A percentile compares a stretch with the other conserved stretches of the same genome.
phyloP scores from a whole-genome alignment of 2,113 vertebrate genomes.

The Naja naja region DNA sequence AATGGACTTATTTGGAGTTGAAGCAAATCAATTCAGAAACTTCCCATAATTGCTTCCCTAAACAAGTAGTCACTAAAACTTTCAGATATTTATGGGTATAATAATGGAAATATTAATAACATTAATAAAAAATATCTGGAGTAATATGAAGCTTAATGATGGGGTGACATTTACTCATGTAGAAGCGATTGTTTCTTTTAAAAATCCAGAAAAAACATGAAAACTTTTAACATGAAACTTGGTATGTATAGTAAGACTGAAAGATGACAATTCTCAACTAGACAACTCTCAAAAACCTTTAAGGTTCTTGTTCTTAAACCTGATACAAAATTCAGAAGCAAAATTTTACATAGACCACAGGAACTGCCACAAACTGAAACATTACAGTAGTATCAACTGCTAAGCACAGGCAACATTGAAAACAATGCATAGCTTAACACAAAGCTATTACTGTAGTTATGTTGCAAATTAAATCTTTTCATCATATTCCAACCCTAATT shows the following conservation, averaged over 20 bases:
- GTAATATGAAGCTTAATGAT: slow-evolving; percentile 2
- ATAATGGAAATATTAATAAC: not conserved
- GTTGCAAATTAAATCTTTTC: not conserved
- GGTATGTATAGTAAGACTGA: not conserved
- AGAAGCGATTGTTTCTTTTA: not conserved
- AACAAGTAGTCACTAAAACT: not conserved
- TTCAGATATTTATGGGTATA: not conserved
- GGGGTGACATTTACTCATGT: slow-evolving; percentile 3
- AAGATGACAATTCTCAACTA: slow-evolving; percentile 5
- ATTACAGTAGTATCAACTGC: not conserved
- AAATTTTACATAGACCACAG: not conserved
- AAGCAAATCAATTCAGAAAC: not conserved
- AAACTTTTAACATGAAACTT: not conserved
- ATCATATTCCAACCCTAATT: not conserved
- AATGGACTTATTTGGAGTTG: not conserved
- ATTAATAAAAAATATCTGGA: not conserved
- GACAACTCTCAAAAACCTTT: slow-evolving; percentile 4
- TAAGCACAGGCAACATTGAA: not conserved
- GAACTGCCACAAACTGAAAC: not conserved
- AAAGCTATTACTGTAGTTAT: not conserved
- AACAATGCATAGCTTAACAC: not conserved
- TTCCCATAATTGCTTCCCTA: not conserved
- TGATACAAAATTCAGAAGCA: not conserved
- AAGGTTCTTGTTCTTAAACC: slow-evolving; percentile 10
- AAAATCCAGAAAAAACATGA: not conserved